Evolutionary conservation across 2,113 vertebrate genomes (phyloP).

Genomic region (Parotia lawesii): DNA sequence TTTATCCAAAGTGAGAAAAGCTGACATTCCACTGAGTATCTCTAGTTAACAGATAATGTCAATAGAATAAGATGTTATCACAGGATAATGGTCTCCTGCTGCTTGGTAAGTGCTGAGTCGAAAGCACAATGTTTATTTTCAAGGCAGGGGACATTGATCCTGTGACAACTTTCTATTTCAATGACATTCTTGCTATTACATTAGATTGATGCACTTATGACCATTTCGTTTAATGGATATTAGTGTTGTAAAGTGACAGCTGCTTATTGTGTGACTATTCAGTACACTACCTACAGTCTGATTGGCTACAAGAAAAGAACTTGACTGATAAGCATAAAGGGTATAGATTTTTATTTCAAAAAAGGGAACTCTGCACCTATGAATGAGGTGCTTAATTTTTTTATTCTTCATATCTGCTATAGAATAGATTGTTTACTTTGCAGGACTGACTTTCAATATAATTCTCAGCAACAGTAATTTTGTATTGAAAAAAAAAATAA

Average conservation of each 20-base stretch:
- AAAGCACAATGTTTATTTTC: constrained; percentile 49
- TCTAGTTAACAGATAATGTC: constrained; percentile 54
- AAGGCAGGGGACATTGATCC: constrained; percentile 60
- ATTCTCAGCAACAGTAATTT: not conserved
- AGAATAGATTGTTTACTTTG: not conserved
- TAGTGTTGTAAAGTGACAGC: not conserved
- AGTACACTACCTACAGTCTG: not conserved
- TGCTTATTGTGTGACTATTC: not conserved
- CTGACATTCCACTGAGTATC: constrained; percentile 23
- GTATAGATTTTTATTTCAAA: not conserved
- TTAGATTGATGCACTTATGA: constrained; percentile 34
- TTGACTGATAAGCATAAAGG: not conserved
- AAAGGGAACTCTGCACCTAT: not conserved
- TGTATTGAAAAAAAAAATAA: not conserved
- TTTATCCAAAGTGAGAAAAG: constrained; percentile 35
- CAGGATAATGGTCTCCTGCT: constrained; percentile 51
- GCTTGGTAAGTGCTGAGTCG: constrained; percentile 34
- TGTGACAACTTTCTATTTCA: constrained; percentile 27
- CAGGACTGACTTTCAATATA: not conserved
- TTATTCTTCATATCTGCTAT: not conserved
- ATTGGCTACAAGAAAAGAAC: not conserved
- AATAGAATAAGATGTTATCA: constrained; percentile 58
- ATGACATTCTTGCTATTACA: constrained; percentile 35
- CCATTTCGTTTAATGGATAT: constrained; percentile 36
- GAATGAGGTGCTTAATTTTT: not conserved